Evolutionary conservation across 2,888 invertebrate genomes (phyloP), one percentile per base, ranked within the genome.

Genomic region (Steinernema scapterisci): DNA sequence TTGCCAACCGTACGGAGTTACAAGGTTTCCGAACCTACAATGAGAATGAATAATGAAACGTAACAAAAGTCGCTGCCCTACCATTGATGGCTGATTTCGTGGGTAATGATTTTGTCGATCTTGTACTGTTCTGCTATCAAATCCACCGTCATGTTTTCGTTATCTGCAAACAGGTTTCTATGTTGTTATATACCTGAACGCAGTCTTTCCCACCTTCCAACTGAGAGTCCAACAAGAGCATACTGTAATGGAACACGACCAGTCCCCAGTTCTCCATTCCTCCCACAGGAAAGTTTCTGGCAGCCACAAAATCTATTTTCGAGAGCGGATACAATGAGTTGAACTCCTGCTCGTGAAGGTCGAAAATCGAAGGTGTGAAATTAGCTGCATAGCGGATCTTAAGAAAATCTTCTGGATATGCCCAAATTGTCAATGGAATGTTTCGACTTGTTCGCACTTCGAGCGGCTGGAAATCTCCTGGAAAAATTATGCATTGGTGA

Each of bases 261-360:
- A 88, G 76, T 2, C 89, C 89, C 89, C 89, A 89, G 79, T 89
- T 89, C 79, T 89, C 89, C 89, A 89, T 89, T 43, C 88, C 89
- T 11, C 88, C 89, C 2, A 88, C 88, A 23, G 87, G 85, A 79
- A 88, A 89, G 70, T 88, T 88, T 13, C 88, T 86, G 3, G 89
- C 88, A 2, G 89, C 89, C 27, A 89, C 88, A 83, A 89, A 83
- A 80, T 89, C 89, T 86, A 85, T 76, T 78, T 87, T 88, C 7
- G 80, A 78, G 25, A 87, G 71, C 6, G 86, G 85, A 76, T 85
- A 87, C 7, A 83, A 75, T 1, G 85, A 63, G 31, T 63, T 63
- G 63, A 63, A 63, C n/a, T 82, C 80, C 21, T 85, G 79, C 71
- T 87, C 84, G 21, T 84, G 75, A 71, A 78, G 73, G 73, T 86